Base-by-base conservation (phyloP, 2,888 invertebrate species). In the Carcina quercana region DNA sequence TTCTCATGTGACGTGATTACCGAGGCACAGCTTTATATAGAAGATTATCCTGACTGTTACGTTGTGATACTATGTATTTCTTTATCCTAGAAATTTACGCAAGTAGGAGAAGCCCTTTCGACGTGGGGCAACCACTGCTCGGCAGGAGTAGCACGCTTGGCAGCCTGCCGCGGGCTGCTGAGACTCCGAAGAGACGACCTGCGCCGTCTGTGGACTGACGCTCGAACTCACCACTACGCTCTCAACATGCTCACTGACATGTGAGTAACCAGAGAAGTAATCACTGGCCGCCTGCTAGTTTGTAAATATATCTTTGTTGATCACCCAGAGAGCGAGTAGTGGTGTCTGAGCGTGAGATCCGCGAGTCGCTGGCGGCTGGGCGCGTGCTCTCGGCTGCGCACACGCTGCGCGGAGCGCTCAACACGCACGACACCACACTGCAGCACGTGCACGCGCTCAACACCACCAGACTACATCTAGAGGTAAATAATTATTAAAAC, bases 191-290 rank as follows among this genome's bases (percentile, higher is more conserved):
- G 97, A 20, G 97, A 97, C 57, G 98, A 98, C 65, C 80, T 99
- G 37, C 91, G 94, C 54, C 91, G 96, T 45, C 86, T 98, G 34
- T 98, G 98, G 97, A 86, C 94, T 4, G 97, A 98, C 68, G 95
- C 96, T 1, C 88, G 98, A n/a, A 96, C 98, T 58, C 97, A 98
- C 59, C 95, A 96, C 60, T 92, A 96, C 60, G 93, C 96, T 35
- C 71, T 97, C 24, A 89, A 93, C 46, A 89, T 97, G 74, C 74
- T 98, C 25, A 94, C 96, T 50, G 94, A 97, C 75, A 95, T 97
- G 94, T 93, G 69, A 83, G 88, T 73, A n/a, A n/a, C n/a, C n/a
- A n/a, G n/a, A n/a, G n/a, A n/a, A n/a, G n/a, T n/a, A n/a, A n/a
- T 19, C 19, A 19, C 3, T 19, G 3, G 19, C 19, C 6, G 6